Percentiles rank a stretch among this genome's conserved stretches.
These are phyloP conservation scores for Helarctos malayanus DNA, from an alignment of 2,797 vertebrate genomes.

Conservation along the genomic window DNA sequence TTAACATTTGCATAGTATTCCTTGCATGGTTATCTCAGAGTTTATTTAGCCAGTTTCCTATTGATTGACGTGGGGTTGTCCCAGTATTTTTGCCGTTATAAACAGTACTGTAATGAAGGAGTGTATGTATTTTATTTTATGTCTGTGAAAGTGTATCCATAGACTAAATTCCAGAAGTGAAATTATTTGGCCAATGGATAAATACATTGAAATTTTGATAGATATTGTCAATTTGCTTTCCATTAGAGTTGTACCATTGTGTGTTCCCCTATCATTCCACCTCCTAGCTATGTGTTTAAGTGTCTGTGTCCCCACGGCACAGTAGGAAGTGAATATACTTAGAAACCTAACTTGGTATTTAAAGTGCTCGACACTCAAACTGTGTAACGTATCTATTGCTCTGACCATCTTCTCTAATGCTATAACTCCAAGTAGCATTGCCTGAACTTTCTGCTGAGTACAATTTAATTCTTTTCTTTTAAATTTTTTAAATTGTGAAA, in stretches of 20 bases:
- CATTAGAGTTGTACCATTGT: background rate
- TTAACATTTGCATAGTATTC: background rate
- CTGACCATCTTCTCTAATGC: background rate
- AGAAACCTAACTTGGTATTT: conserved; percentile 29
- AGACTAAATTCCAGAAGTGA: conserved; percentile 7
- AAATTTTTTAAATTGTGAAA: conserved; percentile 24
- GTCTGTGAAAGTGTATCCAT: background rate
- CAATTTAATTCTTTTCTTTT: conserved; percentile 36
- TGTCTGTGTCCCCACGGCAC: background rate
- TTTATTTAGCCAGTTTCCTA: conserved; percentile 33
- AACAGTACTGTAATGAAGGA: background rate
- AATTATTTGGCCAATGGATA: background rate
- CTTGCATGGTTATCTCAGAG: background rate
- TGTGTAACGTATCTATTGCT: background rate
- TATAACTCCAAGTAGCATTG: background rate
- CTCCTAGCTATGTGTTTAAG: background rate
- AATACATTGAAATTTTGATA: background rate
- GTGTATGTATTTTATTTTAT: background rate
- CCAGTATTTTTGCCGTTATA: background rate
- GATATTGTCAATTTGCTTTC: background rate
- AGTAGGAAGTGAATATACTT: conserved; percentile 19
- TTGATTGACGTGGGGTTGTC: background rate
- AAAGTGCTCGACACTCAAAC: background rate
- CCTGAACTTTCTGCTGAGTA: conserved; percentile 15
- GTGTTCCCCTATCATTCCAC: background rate